phyloP scores from a whole-genome alignment of 2,113 vertebrate genomes.

The Herpetotheres cachinnans region DNA sequence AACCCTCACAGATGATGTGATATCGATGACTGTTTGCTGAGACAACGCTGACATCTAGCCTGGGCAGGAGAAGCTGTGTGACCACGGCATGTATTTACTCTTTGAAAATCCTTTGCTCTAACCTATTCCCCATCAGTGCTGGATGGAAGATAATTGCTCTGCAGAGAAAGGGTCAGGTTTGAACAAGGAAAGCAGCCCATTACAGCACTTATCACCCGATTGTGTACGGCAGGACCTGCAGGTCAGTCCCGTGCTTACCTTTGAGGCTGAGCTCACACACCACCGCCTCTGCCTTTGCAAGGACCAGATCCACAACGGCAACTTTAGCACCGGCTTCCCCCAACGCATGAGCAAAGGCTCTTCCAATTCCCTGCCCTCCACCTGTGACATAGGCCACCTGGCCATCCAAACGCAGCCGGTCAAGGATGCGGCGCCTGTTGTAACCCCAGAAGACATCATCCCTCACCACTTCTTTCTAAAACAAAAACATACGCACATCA shows the following conservation, averaged over 20 bases:
- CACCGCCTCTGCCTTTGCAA: conserved; percentile 74
- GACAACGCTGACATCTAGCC: not conserved
- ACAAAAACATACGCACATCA: not conserved
- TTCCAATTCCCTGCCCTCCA: conserved; percentile 79
- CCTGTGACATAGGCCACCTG: conserved; percentile 79
- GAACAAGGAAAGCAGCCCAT: not conserved
- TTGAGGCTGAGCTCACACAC: conserved; percentile 75
- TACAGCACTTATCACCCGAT: rapidly evolving
- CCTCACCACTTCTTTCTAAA: conserved; percentile 20
- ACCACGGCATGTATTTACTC: not conserved
- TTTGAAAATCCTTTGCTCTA: not conserved
- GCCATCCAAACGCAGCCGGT: conserved; percentile 75
- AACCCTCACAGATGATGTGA: not conserved
- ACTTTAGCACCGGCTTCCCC: conserved; percentile 82
- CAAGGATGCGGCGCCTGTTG: conserved; percentile 58
- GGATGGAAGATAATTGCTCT: not conserved
- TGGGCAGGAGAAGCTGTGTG: not conserved
- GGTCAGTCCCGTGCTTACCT: conserved; percentile 47
- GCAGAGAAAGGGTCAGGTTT: not conserved
- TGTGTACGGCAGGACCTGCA: not conserved
- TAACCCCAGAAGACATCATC: conserved; percentile 78
- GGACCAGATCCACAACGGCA: conserved; percentile 74
- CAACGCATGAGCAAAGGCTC: conserved; percentile 77
- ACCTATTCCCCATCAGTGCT: not conserved
- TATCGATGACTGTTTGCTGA: not conserved